Evolutionary conservation across 1,140 invertebrate genomes (phyloP).

Genomic region (Ylistrum balloti): DNA sequence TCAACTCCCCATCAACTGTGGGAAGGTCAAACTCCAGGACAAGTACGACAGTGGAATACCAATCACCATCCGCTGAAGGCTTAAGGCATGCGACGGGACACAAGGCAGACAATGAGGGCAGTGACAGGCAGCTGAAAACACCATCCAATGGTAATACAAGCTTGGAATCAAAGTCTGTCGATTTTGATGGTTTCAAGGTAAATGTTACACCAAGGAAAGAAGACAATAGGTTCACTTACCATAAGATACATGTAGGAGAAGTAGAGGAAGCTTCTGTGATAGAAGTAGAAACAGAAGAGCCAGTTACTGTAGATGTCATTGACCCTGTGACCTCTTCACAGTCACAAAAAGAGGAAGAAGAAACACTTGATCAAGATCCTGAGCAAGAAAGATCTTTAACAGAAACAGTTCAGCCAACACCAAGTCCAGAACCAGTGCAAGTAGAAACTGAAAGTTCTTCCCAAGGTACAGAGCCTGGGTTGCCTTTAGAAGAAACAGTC

Average conservation of each 20-base stretch:
- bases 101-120: background rate
- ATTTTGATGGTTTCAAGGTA: conserved; percentile 38
- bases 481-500: background rate
- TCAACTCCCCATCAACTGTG: background rate
- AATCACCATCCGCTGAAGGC: background rate
- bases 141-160: background rate
- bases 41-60: background rate
- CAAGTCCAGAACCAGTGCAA: background rate
- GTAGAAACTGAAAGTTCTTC: background rate
- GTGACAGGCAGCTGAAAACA: background rate
- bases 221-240: conserved; percentile 42
- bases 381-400: background rate
- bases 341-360: background rate
- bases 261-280: background rate
- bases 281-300: background rate
- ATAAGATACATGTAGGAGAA: background rate
- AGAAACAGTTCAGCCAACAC: background rate
- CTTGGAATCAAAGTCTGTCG: background rate
- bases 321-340: background rate
- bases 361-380: background rate
- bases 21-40: background rate
- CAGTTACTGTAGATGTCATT: background rate
- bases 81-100: background rate
- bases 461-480: background rate
- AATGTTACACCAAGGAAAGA: background rate